phyloP scores from a whole-genome alignment of 1,140 invertebrate species.

The Patella vulgata region DNA sequence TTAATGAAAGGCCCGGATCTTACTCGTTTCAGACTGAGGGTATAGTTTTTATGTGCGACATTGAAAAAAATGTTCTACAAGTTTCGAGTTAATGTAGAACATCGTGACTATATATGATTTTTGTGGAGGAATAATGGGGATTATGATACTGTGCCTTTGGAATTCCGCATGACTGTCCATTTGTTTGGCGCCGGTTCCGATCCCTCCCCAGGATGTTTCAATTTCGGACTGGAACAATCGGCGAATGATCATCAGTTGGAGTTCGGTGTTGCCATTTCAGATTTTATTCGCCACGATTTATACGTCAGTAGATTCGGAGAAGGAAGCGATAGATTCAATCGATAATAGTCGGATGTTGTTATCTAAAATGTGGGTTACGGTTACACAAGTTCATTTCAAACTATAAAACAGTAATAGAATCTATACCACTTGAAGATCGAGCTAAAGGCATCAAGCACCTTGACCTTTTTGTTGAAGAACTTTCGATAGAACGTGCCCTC shows the following conservation, averaged over 20 bases:
- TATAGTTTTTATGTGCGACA: conserved; percentile 45
- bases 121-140: conserved; percentile 33
- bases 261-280: conserved; percentile 11
- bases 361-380: conserved; percentile 24
- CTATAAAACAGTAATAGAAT: conserved; percentile 22
- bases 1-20: conserved; percentile 47
- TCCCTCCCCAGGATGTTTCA: conserved; percentile 33
- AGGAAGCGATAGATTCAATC: conserved; percentile 23
- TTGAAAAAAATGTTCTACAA: conserved; percentile 53
- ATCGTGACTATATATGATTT: conserved; percentile 35
- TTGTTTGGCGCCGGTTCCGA: conserved; percentile 33
- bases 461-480: conserved; percentile 27
- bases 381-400: conserved; percentile 43
- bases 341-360: conserved; percentile 20
- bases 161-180: conserved; percentile 35
- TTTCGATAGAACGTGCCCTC: conserved; percentile 37
- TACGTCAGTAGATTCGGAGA: conserved; percentile 27
- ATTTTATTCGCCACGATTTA: conserved; percentile 33
- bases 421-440: conserved; percentile 20
- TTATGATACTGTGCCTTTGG: background rate
- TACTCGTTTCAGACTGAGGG: conserved; percentile 38
- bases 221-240: conserved; percentile 32
- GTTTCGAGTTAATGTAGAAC: conserved; percentile 18
- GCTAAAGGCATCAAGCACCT: conserved; percentile 28
- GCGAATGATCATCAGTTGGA: conserved; percentile 26